Evolutionary conservation across 2,797 vertebrate genomes (phyloP).

Genomic region (Artibeus lituratus): DNA sequence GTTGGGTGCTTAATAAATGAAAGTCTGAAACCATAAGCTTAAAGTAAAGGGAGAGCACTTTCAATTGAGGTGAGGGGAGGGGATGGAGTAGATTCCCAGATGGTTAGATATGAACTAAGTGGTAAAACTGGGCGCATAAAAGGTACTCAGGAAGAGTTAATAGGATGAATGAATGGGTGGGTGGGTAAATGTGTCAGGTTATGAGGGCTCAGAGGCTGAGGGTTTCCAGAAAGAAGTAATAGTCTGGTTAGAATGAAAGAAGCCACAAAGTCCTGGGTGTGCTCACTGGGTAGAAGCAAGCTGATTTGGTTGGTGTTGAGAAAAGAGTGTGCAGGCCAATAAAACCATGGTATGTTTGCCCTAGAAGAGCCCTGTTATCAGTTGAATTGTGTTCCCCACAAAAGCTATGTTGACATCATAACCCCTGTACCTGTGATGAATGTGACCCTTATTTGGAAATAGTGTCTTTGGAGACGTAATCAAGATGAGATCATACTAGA

Average conservation of each 20-base stretch:
- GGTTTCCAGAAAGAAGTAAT: not conserved
- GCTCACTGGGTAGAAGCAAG: not conserved
- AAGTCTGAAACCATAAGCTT: not conserved
- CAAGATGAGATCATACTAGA: not conserved
- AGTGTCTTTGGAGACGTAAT: not conserved
- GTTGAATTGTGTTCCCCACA: not conserved
- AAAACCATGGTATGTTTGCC: not conserved
- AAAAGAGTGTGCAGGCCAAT: not conserved
- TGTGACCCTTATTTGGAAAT: constrained; percentile 9
- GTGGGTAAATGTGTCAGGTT: not conserved
- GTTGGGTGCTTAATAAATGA: not conserved
- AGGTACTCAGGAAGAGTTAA: not conserved
- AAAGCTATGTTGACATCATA: not conserved
- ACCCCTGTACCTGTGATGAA: not conserved
- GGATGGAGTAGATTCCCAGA: not conserved
- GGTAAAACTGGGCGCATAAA: not conserved
- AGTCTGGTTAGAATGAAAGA: not conserved
- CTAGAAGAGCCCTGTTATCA: not conserved
- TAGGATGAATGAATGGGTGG: not conserved
- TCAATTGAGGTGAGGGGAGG: not conserved
- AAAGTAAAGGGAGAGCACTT: not conserved
- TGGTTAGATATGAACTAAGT: not conserved
- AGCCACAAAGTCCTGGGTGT: not conserved
- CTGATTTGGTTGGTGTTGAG: not conserved
- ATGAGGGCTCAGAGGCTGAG: not conserved